Conservation (phyloP, 2,888 invertebrate genomes). For the Drosophila meridiana region DNA sequence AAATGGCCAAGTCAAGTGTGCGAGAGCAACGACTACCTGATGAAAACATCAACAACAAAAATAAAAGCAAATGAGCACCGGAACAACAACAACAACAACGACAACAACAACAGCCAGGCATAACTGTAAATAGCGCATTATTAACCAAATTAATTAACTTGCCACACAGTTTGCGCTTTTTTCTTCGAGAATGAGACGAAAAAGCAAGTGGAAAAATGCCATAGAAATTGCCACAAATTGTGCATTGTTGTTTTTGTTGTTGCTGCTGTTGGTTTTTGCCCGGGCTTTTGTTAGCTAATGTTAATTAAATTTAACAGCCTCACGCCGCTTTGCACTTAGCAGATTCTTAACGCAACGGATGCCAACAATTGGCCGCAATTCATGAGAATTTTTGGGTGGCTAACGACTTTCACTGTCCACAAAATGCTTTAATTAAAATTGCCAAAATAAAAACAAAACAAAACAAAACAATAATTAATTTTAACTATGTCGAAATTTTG, state of each 20-base stretch:
- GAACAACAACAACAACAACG: conserved; percentile 10
- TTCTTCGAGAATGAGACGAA: conserved; percentile 15
- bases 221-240: conserved; percentile 72
- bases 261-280: conserved; percentile 3
- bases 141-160: conserved; percentile 75
- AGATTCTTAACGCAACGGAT: conserved; percentile 69
- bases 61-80: conserved; percentile 43
- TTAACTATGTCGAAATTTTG: conserved; percentile 65
- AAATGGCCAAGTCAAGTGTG: conserved; percentile 65
- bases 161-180: conserved; percentile 53
- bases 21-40: conserved; percentile 45
- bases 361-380: conserved; percentile 77
- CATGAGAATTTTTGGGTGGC: conserved; percentile 12
- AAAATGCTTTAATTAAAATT: conserved; percentile 79
- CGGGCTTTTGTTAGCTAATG: conserved; percentile 40
- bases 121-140: conserved; percentile 60
- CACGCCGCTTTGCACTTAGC: conserved; percentile 51
- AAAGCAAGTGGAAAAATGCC: conserved; percentile 65
- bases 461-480: conserved; percentile 72
- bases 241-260: conserved; percentile 54
- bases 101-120: conserved; percentile 18
- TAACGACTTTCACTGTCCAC: conserved; percentile 51
- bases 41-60: conserved; percentile 41
- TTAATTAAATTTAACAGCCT: conserved; percentile 72
- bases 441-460: conserved; percentile 55